These are phyloP conservation scores for Anagyrus pseudococci DNA, from an alignment of 2,888 invertebrate species.

Conservation along the genomic window DNA sequence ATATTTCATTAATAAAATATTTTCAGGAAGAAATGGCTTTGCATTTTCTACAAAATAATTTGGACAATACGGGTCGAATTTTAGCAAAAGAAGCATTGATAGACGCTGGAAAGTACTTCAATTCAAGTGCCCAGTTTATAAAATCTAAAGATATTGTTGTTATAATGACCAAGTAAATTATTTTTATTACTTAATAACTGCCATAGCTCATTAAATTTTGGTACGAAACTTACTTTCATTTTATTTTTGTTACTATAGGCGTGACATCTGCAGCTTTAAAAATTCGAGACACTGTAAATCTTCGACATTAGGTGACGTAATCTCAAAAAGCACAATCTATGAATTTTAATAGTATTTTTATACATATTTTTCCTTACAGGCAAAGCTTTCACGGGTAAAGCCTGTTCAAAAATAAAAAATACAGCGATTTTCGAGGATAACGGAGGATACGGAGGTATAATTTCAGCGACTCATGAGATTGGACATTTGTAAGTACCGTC, in stretches of 20 bases:
- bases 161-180: constrained; percentile 32
- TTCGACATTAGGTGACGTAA: constrained; percentile 28
- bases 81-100: constrained; percentile 28
- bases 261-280: constrained; percentile 34
- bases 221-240: too few relatives aligned
- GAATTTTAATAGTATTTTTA: too few relatives aligned
- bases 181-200: background rate
- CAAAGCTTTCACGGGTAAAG: constrained; percentile 33
- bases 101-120: constrained; percentile 32
- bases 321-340: too few relatives aligned
- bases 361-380: too few relatives aligned
- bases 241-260: constrained; percentile 7
- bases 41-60: constrained; percentile 20
- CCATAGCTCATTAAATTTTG: too few relatives aligned
- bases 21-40: constrained; percentile 30
- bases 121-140: constrained; percentile 9
- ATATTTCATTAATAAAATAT: too few relatives aligned
- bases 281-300: constrained; percentile 29
- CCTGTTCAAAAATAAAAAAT: constrained; percentile 32
- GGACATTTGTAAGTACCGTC: constrained; percentile 32
- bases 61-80: constrained; percentile 29
- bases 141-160: constrained; percentile 27
- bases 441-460: constrained; percentile 35
- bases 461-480: constrained; percentile 36
- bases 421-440: constrained; percentile 36